Percentiles rank a stretch among this genome's conserved stretches.
Conservation (phyloP, 2,113 vertebrate species). For the Taurulus bubalis region DNA sequence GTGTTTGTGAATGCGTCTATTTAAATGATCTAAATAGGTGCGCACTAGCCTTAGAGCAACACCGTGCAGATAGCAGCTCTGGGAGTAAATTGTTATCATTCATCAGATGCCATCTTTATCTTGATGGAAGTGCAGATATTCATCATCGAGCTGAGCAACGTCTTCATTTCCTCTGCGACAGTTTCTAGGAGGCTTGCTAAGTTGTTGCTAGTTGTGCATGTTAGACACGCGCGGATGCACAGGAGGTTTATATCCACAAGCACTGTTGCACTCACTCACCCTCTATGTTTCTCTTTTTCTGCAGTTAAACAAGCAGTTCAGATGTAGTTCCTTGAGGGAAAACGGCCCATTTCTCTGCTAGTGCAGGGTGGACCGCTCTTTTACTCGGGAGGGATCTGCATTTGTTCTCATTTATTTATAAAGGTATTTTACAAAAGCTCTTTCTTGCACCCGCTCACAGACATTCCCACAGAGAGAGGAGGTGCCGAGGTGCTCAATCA, state of each 20-base stretch:
- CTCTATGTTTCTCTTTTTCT: neutral
- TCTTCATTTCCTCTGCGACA: neutral
- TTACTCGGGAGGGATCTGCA: too few relatives aligned
- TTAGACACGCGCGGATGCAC: slow-evolving; percentile 1
- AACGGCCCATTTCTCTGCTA: too few relatives aligned
- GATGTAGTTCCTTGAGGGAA: neutral
- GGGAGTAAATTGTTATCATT: neutral
- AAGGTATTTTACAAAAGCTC: too few relatives aligned
- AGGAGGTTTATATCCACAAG: too few relatives aligned
- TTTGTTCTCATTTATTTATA: too few relatives aligned
- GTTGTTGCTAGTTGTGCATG: neutral
- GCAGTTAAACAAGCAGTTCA: neutral
- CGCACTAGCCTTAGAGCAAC: neutral
- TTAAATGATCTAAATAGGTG: neutral
- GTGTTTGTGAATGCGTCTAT: neutral
- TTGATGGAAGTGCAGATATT: neutral
- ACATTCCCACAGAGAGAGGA: neutral
- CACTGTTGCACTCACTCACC: neutral
- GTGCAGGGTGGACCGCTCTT: too few relatives aligned
- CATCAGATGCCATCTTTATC: accelerated
- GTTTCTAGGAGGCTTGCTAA: neutral
- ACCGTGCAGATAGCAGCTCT: neutral
- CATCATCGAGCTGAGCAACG: neutral
- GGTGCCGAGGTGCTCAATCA: neutral
- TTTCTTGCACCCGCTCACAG: too few relatives aligned